Evolutionary conservation across 2,797 vertebrate species (phyloP), one percentile per base, ranked within the genome.

Genomic region (Tapirus indicus): DNA sequence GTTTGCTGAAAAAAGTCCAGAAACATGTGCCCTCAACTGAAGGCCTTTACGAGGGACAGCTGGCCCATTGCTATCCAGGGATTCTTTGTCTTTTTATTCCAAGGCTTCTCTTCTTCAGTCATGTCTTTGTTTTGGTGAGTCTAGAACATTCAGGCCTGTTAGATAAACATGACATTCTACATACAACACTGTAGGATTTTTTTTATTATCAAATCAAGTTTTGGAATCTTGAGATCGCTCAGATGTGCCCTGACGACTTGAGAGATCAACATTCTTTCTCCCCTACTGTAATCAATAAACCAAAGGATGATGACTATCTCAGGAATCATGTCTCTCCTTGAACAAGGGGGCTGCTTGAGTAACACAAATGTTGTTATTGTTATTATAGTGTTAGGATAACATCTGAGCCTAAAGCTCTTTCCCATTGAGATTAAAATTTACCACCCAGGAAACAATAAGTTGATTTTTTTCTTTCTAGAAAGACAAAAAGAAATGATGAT

Each of bases 401-500:
- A 56, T 89, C 77, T 49, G 72, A 72, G 58, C 56, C 94, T 91
- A 94, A 88, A 97, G 75, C 85, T 97, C 60, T 94, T 95, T 85
- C 92, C 69, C 49, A 87, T 58, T 87, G 93, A 92, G 62, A 12
- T 66, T 87, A 88, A 97, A 96, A 77, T 44, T 66, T 56, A 91
- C 79, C 38, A 68, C 85, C 44, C 38, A 1, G 0, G 84, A 93
- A 58, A 16, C 1, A 96, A 71, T 47, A 52, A 41, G 91, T 89
- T 91, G 75, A 20, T 0, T 0, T 0, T 41, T 88, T 86, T 23
- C 32, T 44, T 13, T 38, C 54, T 41, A 54, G 0, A 97, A 98
- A 96, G 47, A 77, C 38, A 97, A 96, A 97, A 96, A 95, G 62
- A 29, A 95, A 96, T 97, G 52, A 38, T 88, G 91, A 92, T 87